Conservation (phyloP, 1,140 invertebrate genomes). For the Berghia stephanieae region DNA sequence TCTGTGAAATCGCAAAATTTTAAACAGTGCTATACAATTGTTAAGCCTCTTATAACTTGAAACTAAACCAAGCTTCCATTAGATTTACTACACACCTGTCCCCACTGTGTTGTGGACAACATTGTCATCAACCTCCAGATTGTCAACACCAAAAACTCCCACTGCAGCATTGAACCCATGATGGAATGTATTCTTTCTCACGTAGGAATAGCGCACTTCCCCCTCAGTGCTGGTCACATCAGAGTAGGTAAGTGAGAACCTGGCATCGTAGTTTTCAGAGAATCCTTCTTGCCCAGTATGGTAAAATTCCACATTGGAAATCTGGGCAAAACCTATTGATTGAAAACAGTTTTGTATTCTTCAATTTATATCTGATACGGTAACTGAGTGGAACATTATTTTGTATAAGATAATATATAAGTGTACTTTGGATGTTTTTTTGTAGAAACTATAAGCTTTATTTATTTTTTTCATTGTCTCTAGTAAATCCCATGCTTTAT, state of each 20-base stretch:
- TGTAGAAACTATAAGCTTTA: too few species aligned
- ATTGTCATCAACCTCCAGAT: constrained; percentile 43
- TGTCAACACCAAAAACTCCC: constrained; percentile 47
- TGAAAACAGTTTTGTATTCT: too few species aligned
- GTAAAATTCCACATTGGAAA: constrained; percentile 52
- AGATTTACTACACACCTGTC: constrained; percentile 40
- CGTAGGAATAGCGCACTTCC: constrained; percentile 40
- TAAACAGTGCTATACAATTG: too few species aligned
- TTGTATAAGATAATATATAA: too few species aligned
- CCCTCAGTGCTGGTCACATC: constrained; percentile 40
- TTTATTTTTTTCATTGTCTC: too few species aligned
- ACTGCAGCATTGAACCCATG: constrained; percentile 52
- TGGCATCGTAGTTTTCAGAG: constrained; percentile 48
- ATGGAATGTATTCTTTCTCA: constrained; percentile 49
- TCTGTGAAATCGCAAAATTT: too few species aligned
- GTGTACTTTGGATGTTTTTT: too few species aligned
- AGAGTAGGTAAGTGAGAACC: constrained; percentile 51
- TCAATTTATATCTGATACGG: too few species aligned
- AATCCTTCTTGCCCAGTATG: constrained; percentile 58
- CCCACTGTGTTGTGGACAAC: constrained; percentile 47
- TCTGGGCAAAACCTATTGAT: constrained; percentile 52
- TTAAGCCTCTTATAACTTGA: too few species aligned
- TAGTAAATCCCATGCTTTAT: too few species aligned
- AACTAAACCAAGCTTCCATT: too few species aligned
- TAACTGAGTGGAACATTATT: too few species aligned